Base-by-base conservation (phyloP, 2,888 invertebrate species). In the Diabrotica balteata region DNA sequence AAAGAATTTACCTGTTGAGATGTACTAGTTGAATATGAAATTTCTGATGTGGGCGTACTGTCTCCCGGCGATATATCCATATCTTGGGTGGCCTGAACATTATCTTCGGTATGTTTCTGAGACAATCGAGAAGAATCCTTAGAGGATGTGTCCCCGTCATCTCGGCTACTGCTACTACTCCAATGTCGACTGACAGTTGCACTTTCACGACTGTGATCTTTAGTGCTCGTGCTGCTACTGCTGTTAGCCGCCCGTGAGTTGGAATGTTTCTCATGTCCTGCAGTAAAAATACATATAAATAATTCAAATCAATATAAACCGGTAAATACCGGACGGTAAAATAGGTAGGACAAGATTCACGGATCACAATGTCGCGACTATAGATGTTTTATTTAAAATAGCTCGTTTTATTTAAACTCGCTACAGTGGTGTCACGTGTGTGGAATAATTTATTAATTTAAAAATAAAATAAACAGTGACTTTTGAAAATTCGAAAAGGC, bases 51-150 rank as follows among this genome's bases (percentile, higher is more conserved):
- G 50, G 94, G 94, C 71, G 94, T 95, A 81, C 94, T 95, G 80
- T 94, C 91, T 76, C 93, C 94, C 11, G 95, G 95, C 68, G 96
- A 96, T 80, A 96, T 96, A 81, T 97, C 96, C 96, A 96, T 96
- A 80, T 96, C 96, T 84, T 70, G 76, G 65, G 68, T 77, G 69
- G 77, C 77, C 72, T 75, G 80, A 60, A 74, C 72, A 66, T 75
- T 76, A 62, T 76, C 71, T 22, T 73, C 76, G 10, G 74, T 72
- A 59, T 78, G 78, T 71, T 79, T 78, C 72, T 82, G 79, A 75
- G 80, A 81, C 80, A 78, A 66, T 22, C 72, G 82, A 70, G 75
- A 73, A 17, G 76, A 74, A 11, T 78, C 83, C 77, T 79, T 83
- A 67, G 78, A 74, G 49, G 78, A 75, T 51, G 76, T 79, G 71